Evolutionary conservation across 2,113 vertebrate genomes (phyloP), one percentile per base, ranked within the genome.

Genomic region (Chiloscyllium plagiosum): DNA sequence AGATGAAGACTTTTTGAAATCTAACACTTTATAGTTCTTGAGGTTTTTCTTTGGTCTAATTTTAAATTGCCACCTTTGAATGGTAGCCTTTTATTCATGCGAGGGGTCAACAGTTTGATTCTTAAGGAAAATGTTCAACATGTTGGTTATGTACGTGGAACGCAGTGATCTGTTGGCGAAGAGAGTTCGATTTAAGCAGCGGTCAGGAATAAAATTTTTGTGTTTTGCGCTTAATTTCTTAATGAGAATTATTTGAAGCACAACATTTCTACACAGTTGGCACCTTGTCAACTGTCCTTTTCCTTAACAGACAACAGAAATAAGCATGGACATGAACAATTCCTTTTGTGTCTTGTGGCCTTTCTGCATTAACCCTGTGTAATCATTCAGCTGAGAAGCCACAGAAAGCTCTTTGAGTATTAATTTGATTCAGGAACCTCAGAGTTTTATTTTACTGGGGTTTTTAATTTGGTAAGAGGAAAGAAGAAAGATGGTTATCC

Each of bases 1-100:
- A 76, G 66, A 52, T 95, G 10, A 72, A 95, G 93, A 95, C 68
- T 76, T 95, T 76, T 95, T 95, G 69, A 95, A 72, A 47, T 72
- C 94, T 76, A 95, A 95, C 94, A 95, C 94, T 95, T 95, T 76
- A 95, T 95, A 95, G 94, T 95, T 95, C 37, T 52, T 83, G 56
- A 66, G 89, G 29, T 3, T 72, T 17, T 95, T 95, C 72, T 95
- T 95, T 76, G 29, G 94, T 95, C 42, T 95, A 72, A 76, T 95
- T 72, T 95, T 72, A 72, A 47, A 72, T 95, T 76, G 42, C 69
- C 69, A 76, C 94, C 24, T 95, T 94, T 70, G 37, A 70, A 93
- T 70, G 93, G 42, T 50, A 72, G 68, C 68, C 68, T 72, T 95
- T 95, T 95, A 52, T 95, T 95, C 94, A 47, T 72, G 69, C 4